Evolutionary conservation across 2,797 vertebrate species (phyloP).

Genomic region (Mormyrops attenuatus): DNA sequence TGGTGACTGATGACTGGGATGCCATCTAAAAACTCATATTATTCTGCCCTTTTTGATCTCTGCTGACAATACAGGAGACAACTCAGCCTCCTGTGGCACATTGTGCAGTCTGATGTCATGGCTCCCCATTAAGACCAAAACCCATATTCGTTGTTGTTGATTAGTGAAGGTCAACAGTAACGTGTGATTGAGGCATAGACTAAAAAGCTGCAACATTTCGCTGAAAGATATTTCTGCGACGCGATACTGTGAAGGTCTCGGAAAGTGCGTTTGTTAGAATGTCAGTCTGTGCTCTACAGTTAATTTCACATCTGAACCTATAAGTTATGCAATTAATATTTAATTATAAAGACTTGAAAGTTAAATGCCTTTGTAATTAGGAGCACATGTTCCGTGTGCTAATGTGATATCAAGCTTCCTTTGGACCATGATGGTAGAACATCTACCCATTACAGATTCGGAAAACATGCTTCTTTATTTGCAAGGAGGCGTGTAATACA

Average conservation of each 20-base stretch:
- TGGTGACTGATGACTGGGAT: conserved; percentile 50
- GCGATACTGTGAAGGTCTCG: background rate
- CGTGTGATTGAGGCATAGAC: background rate
- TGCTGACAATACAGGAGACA: conserved; percentile 48
- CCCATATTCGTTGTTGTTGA: background rate
- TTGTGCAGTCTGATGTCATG: background rate
- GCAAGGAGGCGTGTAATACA: background rate
- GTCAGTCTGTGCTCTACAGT: conserved; percentile 34
- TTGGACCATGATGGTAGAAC: conserved; percentile 27
- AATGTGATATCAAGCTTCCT: conserved; percentile 61
- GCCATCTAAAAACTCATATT: conserved; percentile 41
- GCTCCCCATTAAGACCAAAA: conserved; percentile 7
- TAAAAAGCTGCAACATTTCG: background rate
- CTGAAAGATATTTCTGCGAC: background rate
- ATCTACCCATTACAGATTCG: background rate
- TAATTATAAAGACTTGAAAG: conserved; percentile 52
- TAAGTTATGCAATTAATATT: conserved; percentile 58
- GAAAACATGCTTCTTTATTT: background rate
- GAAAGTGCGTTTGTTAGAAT: conserved; percentile 8
- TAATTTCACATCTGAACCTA: conserved; percentile 51
- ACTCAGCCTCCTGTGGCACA: background rate
- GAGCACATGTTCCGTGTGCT: conserved; percentile 47
- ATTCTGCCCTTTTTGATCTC: conserved; percentile 35
- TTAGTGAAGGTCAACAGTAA: conserved; percentile 10
- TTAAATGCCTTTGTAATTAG: conserved; percentile 50